Evolutionary conservation across 2,797 vertebrate species (phyloP), one percentile per base, ranked within the genome.

Genomic region (Centroberyx gerrardi): DNA sequence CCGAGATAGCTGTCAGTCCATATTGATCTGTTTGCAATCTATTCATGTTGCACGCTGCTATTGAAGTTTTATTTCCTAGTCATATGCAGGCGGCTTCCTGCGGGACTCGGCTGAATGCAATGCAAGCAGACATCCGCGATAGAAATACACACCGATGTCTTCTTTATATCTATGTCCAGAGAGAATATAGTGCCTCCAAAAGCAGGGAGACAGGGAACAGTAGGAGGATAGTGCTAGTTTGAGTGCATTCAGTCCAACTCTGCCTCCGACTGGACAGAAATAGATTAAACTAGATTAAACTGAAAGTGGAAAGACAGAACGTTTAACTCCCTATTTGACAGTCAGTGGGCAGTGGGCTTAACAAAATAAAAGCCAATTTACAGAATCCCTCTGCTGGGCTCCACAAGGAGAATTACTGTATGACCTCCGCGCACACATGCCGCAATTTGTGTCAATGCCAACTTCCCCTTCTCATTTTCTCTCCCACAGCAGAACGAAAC

Each of bases 341-440:
- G 72, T 68, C 46, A 52, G 77, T 56, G 36, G 62, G 63, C 42
- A 69, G 49, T 15, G 18, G 73, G 60, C 49, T 85, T 76, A 80
- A 87, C 64, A 38, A 73, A 85, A 84, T 81, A 78, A 79, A 76
- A 69, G 60, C 56, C 62, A 63, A 71, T 75, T 82, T 77, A 79
- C 52, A 78, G 75, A 72, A 71, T 63, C 46, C 40, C 44, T 38
- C 31, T 51, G 74, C 68, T 71, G 27, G 51, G 53, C 33, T 68
- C 44, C 58, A 46, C 56, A 8, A 27, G 48, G 64, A 68, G 63
- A 80, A 61, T 73, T 80, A 70, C 38, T 58, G 56, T 40, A 46
- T 70, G 72, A 83, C 78, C 82, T 76, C 64, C 0, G 6, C 0
- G 6, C 51, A 60, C 77, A 80, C 72, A 79, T 79, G 75, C 67